phyloP scores from a whole-genome alignment of 2,113 vertebrate species.

The Alouatta palliata region DNA sequence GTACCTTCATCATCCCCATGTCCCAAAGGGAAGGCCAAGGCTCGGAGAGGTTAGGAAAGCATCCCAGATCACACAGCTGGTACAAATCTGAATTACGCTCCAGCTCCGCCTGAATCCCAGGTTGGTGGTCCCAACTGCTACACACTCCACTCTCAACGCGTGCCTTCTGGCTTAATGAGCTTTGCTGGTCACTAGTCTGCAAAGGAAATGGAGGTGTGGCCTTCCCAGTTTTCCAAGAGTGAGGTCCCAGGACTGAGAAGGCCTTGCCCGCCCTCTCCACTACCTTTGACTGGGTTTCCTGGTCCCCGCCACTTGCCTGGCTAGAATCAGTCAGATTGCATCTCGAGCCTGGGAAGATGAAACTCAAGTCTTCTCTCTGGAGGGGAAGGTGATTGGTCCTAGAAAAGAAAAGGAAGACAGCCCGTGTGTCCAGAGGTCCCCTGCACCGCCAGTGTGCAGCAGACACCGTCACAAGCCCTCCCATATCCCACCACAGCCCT shows the following conservation, averaged over 20 bases:
- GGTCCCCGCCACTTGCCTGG: neutral
- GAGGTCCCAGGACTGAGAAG: neutral
- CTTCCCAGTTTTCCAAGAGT: neutral
- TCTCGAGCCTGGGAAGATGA: neutral
- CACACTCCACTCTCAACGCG: too few species aligned
- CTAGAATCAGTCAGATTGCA: neutral
- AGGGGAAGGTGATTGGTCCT: neutral
- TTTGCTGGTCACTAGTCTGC: neutral
- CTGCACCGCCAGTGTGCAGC: neutral
- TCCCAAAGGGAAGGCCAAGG: neutral
- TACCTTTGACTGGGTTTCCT: neutral
- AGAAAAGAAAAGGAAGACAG: neutral
- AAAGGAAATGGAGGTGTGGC: neutral
- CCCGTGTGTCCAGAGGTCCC: too few species aligned
- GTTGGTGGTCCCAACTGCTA: too few species aligned
- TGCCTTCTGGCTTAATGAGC: too few species aligned
- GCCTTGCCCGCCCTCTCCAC: neutral
- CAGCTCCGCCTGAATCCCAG: neutral
- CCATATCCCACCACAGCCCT: too few species aligned
- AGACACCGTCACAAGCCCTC: neutral
- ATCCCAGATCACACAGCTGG: neutral
- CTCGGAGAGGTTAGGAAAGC: neutral
- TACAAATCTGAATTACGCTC: neutral
- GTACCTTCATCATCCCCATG: rapidly evolving
- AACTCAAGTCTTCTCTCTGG: neutral